Evolutionary conservation across 2,797 vertebrate genomes (phyloP), one percentile per base, ranked within the genome.

Genomic region (Sebastes diploproa): DNA sequence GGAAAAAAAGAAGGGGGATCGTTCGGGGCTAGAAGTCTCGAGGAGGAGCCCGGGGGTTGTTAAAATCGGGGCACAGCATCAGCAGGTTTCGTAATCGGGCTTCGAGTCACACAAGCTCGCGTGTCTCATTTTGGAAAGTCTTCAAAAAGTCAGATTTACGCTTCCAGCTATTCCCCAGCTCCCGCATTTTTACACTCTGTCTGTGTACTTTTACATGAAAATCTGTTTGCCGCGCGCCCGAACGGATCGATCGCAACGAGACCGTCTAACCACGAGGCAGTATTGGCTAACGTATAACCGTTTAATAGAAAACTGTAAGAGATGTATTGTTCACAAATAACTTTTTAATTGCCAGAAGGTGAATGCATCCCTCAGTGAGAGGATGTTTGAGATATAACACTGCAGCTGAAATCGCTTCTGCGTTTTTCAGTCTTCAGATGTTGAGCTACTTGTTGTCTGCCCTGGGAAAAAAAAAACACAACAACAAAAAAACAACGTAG

Each of bases 11-110:
- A 42, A 36, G 46, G 75, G 75, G 65, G 38, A 23, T 78, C 30
- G 76, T 92, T 86, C 60, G 80, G 72, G 89, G 89, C 81, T 86
- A 61, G 67, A 88, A 86, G 86, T 88, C 79, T 86, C 30, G 84
- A 78, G 89, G 88, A 91, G 88, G 81, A 91, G 89, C 92, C 86
- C 3, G 46, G 18, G 81, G 92, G 86, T 69, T 88, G 73, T 84
- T 85, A 60, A 62, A 86, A 92, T 87, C 65, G 22, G 79, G 84
- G 80, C 78, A 75, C 62, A 81, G 77, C 84, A 74, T 92, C 89
- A 82, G 84, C 86, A 87, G 78, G 83, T 78, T 86, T 77, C 54
- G 27, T 67, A 72, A 86, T 77, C 60, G 50, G 55, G 76, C 82
- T 87, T 72, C 75, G 29, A 64, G 77, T 80, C 79, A n/a, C 67